Evolutionary conservation across 2,113 vertebrate genomes (phyloP).

Genomic region (Trochalopteron elliotii): DNA sequence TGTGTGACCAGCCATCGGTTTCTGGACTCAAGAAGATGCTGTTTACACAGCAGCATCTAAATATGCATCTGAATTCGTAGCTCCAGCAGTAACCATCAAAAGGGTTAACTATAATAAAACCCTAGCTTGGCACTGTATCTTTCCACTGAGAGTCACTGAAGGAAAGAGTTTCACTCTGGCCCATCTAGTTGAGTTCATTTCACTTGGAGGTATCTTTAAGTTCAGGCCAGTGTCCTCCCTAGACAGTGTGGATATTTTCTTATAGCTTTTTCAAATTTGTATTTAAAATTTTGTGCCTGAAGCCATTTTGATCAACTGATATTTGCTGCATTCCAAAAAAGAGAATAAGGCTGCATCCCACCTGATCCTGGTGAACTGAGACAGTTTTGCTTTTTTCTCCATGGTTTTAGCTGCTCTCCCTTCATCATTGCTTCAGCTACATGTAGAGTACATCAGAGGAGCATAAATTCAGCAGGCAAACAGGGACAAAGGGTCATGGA

Average conservation of each 20-base stretch:
- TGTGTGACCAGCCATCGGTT: neutral
- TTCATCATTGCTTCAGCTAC: neutral
- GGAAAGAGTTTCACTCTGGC: neutral
- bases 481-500: constrained; percentile 11
- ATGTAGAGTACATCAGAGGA: neutral
- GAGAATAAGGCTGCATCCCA: neutral
- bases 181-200: neutral
- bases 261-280: neutral
- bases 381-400: neutral
- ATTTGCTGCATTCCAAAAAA: neutral
- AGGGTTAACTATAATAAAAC: neutral
- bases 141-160: neutral
- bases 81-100: neutral
- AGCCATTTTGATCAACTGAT: neutral
- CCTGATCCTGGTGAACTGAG: neutral
- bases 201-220: neutral
- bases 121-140: neutral
- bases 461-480: constrained; percentile 4
- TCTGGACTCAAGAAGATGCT: neutral
- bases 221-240: neutral
- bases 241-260: neutral
- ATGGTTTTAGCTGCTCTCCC: neutral
- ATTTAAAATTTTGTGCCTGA: neutral
- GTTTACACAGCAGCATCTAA: neutral
- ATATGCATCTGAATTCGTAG: neutral